Conservation (phyloP, 2,797 vertebrate genomes). For the Hapalemur alaotrensis region DNA sequence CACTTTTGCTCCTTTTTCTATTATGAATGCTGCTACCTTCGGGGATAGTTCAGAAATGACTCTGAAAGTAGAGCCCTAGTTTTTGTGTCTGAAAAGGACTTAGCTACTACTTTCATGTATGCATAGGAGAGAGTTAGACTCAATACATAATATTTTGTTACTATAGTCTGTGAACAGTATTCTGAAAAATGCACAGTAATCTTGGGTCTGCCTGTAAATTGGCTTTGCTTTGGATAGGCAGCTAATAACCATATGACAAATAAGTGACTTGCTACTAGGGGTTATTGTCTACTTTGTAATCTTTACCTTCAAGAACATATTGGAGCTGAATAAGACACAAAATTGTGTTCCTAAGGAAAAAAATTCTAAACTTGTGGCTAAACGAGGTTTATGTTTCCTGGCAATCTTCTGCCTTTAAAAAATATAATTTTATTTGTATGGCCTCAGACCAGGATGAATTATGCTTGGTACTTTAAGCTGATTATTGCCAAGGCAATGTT, state of each 20-base stretch:
- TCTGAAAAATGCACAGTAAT: neutral
- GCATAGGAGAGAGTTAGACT: neutral
- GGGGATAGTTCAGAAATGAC: neutral
- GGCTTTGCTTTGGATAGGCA: neutral
- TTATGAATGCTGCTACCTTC: neutral
- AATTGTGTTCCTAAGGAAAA: neutral
- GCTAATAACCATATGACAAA: neutral
- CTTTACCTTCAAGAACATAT: neutral
- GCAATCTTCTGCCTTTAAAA: conserved; percentile 38
- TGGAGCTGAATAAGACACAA: neutral
- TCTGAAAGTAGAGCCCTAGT: neutral
- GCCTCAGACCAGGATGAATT: neutral
- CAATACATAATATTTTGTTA: neutral
- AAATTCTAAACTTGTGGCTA: conserved; percentile 35
- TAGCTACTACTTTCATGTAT: neutral
- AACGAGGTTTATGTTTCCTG: conserved; percentile 14
- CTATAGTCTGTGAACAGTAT: neutral
- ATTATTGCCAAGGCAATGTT: neutral
- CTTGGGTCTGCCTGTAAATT: neutral
- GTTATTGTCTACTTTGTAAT: neutral
- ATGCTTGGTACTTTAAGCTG: neutral
- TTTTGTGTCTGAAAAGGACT: neutral
- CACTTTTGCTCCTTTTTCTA: neutral
- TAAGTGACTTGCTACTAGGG: neutral
- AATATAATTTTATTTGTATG: conserved; percentile 31